Conservation (phyloP, 2,113 vertebrate genomes). For the Xiphophorus couchianus region DNA sequence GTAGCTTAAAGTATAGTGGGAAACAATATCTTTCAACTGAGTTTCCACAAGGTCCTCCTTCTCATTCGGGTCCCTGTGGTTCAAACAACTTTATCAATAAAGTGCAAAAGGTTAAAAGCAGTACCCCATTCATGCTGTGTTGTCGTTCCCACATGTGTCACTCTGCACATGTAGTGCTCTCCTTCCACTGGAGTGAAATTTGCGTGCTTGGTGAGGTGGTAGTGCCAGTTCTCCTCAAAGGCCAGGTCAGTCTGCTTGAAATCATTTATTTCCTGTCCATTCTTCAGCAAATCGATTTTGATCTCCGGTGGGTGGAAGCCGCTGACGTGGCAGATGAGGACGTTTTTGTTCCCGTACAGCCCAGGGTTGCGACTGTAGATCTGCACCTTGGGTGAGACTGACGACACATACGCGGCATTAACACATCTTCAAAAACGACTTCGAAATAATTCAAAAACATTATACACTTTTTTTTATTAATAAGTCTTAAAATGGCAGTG, state of each 20-base stretch:
- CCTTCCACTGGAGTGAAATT: slow-evolving; percentile 40
- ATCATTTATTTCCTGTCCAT: rapidly evolving
- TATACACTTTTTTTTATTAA: neutral
- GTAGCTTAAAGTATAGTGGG: neutral
- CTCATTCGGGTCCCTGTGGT: too few species aligned
- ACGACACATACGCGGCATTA: neutral
- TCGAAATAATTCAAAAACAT: neutral
- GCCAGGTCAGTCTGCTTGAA: slow-evolving; percentile 74
- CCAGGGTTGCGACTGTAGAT: slow-evolving; percentile 75
- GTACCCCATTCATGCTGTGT: slow-evolving; percentile 65
- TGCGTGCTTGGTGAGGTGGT: slow-evolving; percentile 74
- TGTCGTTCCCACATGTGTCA: neutral
- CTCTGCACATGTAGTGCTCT: slow-evolving; percentile 38
- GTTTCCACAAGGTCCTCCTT: neutral
- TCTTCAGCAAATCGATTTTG: slow-evolving; percentile 65
- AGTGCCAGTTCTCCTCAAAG: slow-evolving; percentile 84
- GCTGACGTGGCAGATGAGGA: slow-evolving; percentile 81
- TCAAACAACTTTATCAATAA: neutral
- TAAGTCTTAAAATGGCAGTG: neutral
- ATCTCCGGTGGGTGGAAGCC: slow-evolving; percentile 85
- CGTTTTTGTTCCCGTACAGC: slow-evolving; percentile 36
- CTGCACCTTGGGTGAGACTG: slow-evolving; percentile 74
- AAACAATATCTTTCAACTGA: neutral
- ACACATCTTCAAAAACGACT: neutral
- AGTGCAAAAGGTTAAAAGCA: slow-evolving; percentile 1